phyloP scores from a whole-genome alignment of 2,888 invertebrate species.

The Macaria liturata region DNA sequence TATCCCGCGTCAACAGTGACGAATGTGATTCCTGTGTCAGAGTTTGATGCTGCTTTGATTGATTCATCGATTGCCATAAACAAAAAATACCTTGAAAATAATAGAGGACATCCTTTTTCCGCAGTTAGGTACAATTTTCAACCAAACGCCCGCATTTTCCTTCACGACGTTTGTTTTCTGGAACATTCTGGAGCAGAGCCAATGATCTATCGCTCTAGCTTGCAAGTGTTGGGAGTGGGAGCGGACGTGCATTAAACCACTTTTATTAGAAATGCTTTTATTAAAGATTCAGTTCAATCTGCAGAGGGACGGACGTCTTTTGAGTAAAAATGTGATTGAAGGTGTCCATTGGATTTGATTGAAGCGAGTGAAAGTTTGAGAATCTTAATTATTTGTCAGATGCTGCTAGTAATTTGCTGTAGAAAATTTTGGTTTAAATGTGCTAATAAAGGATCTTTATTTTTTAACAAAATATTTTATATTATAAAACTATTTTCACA shows the following conservation, averaged over 20 bases:
- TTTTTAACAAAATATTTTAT: too few species aligned
- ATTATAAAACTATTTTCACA: conserved; percentile 1
- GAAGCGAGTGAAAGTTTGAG: not conserved
- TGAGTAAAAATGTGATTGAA: conserved; percentile 17
- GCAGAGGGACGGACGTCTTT: conserved; percentile 7
- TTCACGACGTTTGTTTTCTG: conserved; percentile 36
- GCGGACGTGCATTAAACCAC: conserved; percentile 54
- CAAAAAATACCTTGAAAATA: too few species aligned
- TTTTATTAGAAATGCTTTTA: conserved; percentile 58
- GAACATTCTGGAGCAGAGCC: conserved; percentile 43
- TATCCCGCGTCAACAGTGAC: too few species aligned
- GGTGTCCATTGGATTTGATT: not conserved
- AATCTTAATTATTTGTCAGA: too few species aligned
- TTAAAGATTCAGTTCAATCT: conserved; percentile 40
- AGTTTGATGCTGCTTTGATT: too few species aligned
- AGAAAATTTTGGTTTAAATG: too few species aligned
- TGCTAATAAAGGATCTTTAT: too few species aligned
- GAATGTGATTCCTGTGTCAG: too few species aligned
- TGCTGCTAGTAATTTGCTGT: too few species aligned
- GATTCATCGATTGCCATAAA: too few species aligned
- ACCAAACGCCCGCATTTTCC: conserved; percentile 24
- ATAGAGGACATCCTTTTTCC: not conserved
- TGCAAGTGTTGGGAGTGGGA: conserved; percentile 52
- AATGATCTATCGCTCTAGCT: conserved; percentile 53
- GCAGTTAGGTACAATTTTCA: conserved; percentile 22